Percentiles rank a stretch among this genome's conserved stretches.
These are phyloP conservation scores for Melinopterus prodromus DNA, from an alignment of 2,888 invertebrate genomes.

Conservation along the genomic window DNA sequence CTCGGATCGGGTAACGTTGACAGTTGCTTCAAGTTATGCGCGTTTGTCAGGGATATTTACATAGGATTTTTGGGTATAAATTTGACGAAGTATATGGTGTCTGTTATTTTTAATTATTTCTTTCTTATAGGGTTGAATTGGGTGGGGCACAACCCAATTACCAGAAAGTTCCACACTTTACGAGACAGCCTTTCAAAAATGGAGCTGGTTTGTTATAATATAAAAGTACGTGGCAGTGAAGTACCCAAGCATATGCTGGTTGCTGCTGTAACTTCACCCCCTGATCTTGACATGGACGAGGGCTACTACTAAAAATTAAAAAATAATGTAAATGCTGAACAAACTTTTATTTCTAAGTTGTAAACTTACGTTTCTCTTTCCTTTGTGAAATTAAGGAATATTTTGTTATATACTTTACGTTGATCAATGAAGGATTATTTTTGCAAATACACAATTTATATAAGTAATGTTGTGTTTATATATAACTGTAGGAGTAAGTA, in stretches of 20 bases:
- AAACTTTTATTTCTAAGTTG: constrained; percentile 10
- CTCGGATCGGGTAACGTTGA: constrained; percentile 78
- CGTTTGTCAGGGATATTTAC: constrained; percentile 73
- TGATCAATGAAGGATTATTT: too few species aligned
- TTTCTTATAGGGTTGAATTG: constrained; percentile 59
- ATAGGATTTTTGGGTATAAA: constrained; percentile 68
- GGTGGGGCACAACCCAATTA: constrained; percentile 68
- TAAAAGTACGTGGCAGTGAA: constrained; percentile 82
- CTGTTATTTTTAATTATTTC: constrained; percentile 48
- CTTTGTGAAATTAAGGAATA: constrained; percentile 10
- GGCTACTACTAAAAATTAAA: constrained; percentile 50
- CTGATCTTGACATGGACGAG: constrained; percentile 53
- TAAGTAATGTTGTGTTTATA: too few species aligned
- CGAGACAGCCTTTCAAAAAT: constrained; percentile 82
- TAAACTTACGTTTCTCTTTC: neutral
- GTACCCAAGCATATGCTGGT: constrained; percentile 75
- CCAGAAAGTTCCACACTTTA: constrained; percentile 75
- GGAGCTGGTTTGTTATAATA: constrained; percentile 83
- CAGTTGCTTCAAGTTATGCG: constrained; percentile 75
- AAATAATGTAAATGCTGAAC: neutral
- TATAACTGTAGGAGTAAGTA: too few species aligned
- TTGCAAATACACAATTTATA: too few species aligned
- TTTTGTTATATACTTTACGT: neutral
- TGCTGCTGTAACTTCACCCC: constrained; percentile 60
- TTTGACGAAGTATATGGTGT: constrained; percentile 24